Evolutionary conservation across 2,888 invertebrate species (phyloP).

Genomic region (Hetaerina titia): DNA sequence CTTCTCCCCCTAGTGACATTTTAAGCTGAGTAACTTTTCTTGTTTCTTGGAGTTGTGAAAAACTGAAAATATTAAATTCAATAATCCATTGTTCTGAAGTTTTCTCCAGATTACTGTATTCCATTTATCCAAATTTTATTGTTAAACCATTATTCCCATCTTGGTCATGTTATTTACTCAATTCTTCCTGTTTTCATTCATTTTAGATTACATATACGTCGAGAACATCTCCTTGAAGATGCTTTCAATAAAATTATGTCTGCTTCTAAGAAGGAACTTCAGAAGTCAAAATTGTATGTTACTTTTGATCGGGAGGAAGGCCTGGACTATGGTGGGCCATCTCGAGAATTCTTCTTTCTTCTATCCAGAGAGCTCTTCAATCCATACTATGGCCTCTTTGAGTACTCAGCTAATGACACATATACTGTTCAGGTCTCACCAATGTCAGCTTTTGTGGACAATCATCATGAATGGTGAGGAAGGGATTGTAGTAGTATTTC

Average conservation of each 20-base stretch:
- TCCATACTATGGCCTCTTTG: constrained; percentile 98
- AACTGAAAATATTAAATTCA: too few species aligned
- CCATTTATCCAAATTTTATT: constrained; percentile 39
- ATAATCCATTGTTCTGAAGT: neutral
- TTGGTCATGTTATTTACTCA: neutral
- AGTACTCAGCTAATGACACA: constrained; percentile 98
- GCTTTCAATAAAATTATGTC: constrained; percentile 98
- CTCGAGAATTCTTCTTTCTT: constrained; percentile 98
- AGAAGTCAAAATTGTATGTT: constrained; percentile 96
- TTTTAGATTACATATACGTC: constrained; percentile 91
- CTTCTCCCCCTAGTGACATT: too few species aligned
- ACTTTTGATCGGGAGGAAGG: constrained; percentile 98
- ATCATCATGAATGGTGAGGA: constrained; percentile 94
- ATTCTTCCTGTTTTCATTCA: constrained; percentile 65
- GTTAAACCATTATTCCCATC: neutral
- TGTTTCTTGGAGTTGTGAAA: too few species aligned
- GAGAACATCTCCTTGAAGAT: constrained; percentile 96
- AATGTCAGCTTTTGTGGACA: constrained; percentile 97
- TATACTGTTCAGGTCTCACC: constrained; percentile 98
- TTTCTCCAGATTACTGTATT: constrained; percentile 5
- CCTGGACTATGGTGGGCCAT: constrained; percentile 98
- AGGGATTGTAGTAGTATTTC: too few species aligned
- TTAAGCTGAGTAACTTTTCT: too few species aligned
- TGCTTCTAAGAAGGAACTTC: constrained; percentile 95
- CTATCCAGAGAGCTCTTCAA: constrained; percentile 98